A percentile compares a stretch with the other conserved stretches of the same genome.
These are phyloP conservation scores for Alectura lathami DNA, from an alignment of 2,113 vertebrate species.

Conservation along the genomic window DNA sequence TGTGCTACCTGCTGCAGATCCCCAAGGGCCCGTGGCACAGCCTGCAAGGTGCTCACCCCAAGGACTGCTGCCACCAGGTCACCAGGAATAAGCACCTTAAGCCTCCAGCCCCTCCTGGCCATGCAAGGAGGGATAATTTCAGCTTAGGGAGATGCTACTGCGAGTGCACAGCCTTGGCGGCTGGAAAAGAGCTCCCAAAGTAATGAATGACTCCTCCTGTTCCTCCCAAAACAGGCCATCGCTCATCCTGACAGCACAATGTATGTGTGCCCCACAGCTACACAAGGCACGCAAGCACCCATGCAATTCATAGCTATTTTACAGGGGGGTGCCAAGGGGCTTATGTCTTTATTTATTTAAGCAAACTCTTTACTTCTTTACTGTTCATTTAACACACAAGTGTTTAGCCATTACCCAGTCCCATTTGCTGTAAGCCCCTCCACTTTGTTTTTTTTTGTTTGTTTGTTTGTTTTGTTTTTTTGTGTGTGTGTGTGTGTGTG, in stretches of 20 bases:
- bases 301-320: not conserved
- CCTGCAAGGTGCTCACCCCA: fast-evolving
- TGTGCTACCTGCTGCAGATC: fast-evolving
- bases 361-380: constrained; percentile 7
- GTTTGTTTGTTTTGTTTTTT: no score
- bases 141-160: not conserved
- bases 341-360: constrained; percentile 9
- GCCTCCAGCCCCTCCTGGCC: not conserved
- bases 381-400: constrained; percentile 13
- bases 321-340: not conserved
- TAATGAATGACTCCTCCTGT: constrained; percentile 54
- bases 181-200: constrained; percentile 3
- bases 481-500: no score
- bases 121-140: not conserved
- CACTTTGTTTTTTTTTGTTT: no score
- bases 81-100: not conserved
- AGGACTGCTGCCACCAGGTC: not conserved
- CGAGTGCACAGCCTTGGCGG: fast-evolving
- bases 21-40: not conserved
- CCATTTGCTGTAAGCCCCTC: not conserved
- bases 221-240: constrained; percentile 56
- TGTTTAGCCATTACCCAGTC: not conserved
- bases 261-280: constrained; percentile 1
- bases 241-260: constrained; percentile 58
- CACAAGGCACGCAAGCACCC: not conserved